Evolutionary conservation across 2,888 invertebrate species (phyloP).

Genomic region (Argynnis bischoffii): DNA sequence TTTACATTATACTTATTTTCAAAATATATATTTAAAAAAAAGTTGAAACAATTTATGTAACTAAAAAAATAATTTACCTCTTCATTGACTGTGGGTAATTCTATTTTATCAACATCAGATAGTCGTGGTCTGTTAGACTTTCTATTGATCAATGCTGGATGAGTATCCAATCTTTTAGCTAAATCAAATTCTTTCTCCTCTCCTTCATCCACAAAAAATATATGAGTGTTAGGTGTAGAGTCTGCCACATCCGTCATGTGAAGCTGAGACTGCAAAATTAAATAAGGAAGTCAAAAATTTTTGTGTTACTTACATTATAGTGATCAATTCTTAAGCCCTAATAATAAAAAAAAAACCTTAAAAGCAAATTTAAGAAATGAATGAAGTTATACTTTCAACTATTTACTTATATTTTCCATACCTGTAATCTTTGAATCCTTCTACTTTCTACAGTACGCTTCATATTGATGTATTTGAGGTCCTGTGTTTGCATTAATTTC

Average conservation of each 20-base stretch:
- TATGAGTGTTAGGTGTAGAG: conserved; percentile 87
- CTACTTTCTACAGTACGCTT: conserved; percentile 92
- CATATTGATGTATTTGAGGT: conserved; percentile 93
- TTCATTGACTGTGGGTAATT: conserved; percentile 83
- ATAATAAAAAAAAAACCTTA: no score
- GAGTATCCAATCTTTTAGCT: conserved; percentile 87
- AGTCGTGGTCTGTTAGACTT: conserved; percentile 87
- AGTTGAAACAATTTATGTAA: no score
- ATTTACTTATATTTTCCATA: conserved; percentile 36
- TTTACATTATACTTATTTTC: not conserved
- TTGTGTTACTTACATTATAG: conserved; percentile 59
- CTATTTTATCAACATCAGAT: conserved; percentile 80
- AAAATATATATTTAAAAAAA: not conserved
- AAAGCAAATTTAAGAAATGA: no score
- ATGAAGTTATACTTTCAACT: not conserved
- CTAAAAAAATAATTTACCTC: conserved; percentile 55
- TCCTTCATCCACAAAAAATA: conserved; percentile 88
- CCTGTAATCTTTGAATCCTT: conserved; percentile 79
- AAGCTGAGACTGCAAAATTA: conserved; percentile 84
- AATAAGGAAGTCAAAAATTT: conserved; percentile 43
- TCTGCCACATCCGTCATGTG: conserved; percentile 91
- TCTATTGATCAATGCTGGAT: conserved; percentile 86
- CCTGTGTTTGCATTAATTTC: conserved; percentile 94
- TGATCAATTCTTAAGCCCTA: not conserved
- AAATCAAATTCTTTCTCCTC: conserved; percentile 85